A percentile compares a stretch with the other conserved stretches of the same genome.
Evolutionary conservation across 2,113 vertebrate genomes (phyloP).

Genomic region (Corythornis madagascariensis): DNA sequence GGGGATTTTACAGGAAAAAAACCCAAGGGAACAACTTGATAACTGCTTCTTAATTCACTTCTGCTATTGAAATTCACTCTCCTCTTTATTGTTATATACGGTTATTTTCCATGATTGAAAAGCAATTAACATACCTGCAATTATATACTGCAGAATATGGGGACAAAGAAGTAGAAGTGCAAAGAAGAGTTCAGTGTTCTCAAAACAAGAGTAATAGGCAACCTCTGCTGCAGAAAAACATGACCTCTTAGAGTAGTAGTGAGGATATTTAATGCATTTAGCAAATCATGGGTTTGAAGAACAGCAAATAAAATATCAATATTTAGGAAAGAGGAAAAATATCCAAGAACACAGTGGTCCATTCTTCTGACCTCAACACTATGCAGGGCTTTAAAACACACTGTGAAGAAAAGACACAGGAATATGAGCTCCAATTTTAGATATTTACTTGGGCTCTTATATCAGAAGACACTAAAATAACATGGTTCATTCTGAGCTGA

Average conservation of each 20-base stretch:
- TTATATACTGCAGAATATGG: not conserved
- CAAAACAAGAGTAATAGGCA: not conserved
- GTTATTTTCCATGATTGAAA: not conserved
- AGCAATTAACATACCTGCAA: not conserved
- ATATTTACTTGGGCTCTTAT: not conserved
- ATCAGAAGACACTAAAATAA: not conserved
- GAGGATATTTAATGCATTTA: not conserved
- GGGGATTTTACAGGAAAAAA: not conserved
- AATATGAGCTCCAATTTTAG: not conserved
- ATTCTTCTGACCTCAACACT: not conserved
- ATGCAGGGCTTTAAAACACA: not conserved
- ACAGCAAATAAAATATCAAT: not conserved
- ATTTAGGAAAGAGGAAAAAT: not conserved
- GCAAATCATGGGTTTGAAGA: not conserved
- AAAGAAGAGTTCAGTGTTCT: not conserved
- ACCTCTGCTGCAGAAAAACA: not conserved
- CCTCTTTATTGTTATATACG: not conserved
- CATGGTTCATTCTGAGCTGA: not conserved
- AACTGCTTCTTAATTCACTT: not conserved
- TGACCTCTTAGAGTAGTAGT: not conserved
- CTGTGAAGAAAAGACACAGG: accelerated
- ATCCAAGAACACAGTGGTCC: not conserved
- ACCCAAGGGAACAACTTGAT: not conserved
- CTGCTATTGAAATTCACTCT: not conserved
- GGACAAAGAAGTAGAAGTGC: not conserved